Conservation (phyloP, 2,113 vertebrate species). For the Charina bottae region DNA sequence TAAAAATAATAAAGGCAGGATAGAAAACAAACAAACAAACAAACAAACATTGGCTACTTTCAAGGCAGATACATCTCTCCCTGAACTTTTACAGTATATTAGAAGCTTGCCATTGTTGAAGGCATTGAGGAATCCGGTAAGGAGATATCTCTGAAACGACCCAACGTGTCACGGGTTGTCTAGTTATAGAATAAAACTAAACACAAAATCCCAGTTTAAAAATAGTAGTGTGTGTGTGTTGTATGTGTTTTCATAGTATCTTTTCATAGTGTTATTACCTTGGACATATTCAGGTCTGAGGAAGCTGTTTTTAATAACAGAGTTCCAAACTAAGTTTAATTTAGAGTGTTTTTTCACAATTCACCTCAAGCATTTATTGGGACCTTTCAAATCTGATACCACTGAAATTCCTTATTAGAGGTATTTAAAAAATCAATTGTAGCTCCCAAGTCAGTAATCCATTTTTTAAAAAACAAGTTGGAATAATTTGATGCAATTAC, state of each 20-base stretch:
- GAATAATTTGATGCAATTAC: not conserved
- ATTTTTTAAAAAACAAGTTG: not conserved
- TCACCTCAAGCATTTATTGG: not conserved
- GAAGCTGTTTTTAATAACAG: not conserved
- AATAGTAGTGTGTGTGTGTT: not conserved
- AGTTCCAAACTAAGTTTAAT: not conserved
- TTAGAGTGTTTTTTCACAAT: not conserved
- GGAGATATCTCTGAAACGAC: too few species aligned
- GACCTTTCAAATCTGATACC: not conserved
- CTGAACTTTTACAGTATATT: too few species aligned
- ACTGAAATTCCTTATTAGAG: not conserved
- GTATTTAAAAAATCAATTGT: not conserved
- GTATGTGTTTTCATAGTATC: not conserved
- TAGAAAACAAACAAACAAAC: too few species aligned
- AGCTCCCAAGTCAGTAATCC: not conserved
- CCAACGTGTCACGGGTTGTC: too few species aligned
- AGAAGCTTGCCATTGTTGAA: too few species aligned
- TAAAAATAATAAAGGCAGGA: too few species aligned
- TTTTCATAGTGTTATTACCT: not conserved
- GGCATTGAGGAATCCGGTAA: too few species aligned
- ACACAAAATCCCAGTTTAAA: not conserved
- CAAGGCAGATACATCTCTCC: too few species aligned
- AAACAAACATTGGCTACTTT: too few species aligned
- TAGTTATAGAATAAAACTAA: not conserved
- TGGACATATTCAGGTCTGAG: not conserved